Evolutionary conservation across 2,888 invertebrate genomes (phyloP).

Genomic region (Cactoblastis cactorum): DNA sequence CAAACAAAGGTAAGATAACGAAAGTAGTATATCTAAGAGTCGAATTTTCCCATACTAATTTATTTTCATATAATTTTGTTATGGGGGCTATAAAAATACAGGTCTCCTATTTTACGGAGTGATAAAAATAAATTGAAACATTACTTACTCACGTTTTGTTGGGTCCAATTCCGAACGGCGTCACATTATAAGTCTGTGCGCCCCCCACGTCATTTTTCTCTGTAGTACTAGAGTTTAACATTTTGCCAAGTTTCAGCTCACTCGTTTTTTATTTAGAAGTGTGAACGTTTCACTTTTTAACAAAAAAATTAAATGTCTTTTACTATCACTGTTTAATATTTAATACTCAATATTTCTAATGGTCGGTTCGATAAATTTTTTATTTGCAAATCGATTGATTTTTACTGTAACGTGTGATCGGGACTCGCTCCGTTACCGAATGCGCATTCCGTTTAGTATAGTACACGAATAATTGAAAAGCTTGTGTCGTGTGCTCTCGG

Average conservation of each 20-base stretch:
- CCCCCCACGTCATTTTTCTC: conserved; percentile 39
- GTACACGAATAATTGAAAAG: conserved; percentile 7
- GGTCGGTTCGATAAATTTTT: conserved; percentile 14
- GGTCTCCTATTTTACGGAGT: too few relatives aligned
- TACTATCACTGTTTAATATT: not conserved
- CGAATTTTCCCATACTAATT: too few relatives aligned
- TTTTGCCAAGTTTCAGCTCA: not conserved
- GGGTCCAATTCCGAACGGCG: conserved; percentile 44
- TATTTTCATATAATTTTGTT: too few relatives aligned
- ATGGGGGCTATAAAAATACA: too few relatives aligned
- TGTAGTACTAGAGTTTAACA: conserved; percentile 29
- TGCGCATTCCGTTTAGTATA: conserved; percentile 18
- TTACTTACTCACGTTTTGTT: conserved; percentile 75
- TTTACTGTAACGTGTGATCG: not conserved
- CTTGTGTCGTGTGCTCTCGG: conserved; percentile 45
- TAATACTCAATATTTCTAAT: conserved; percentile 16
- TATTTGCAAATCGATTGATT: not conserved
- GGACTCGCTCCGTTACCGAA: not conserved
- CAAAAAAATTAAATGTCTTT: not conserved
- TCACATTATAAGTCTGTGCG: conserved; percentile 32
- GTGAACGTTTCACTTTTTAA: not conserved
- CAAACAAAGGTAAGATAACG: too few relatives aligned
- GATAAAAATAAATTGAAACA: not conserved
- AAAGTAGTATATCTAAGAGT: too few relatives aligned
- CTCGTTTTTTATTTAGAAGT: not conserved